These are phyloP conservation scores for Sylvicola cinctus DNA, from an alignment of 2,888 invertebrate species.

Conservation along the genomic window DNA sequence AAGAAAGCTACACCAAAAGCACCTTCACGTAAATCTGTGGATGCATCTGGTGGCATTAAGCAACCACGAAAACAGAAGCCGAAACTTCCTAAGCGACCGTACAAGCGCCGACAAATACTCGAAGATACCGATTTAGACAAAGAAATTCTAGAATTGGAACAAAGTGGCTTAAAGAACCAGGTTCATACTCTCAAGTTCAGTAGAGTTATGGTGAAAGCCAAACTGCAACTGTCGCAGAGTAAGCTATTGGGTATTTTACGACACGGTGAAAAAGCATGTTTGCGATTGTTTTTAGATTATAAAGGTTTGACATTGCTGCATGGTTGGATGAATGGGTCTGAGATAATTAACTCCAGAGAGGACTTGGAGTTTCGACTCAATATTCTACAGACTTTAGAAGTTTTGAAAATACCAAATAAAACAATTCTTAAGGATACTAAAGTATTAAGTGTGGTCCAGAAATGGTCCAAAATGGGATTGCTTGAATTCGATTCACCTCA, in stretches of 20 bases:
- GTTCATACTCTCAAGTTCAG: constrained; percentile 75
- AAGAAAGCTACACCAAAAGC: constrained; percentile 6
- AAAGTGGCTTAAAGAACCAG: constrained; percentile 70
- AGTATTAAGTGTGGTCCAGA: constrained; percentile 63
- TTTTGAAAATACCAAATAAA: constrained; percentile 81
- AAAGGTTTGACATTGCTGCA: constrained; percentile 78
- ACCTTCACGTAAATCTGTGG: no score
- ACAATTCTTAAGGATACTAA: constrained; percentile 85
- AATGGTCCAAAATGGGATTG: constrained; percentile 40
- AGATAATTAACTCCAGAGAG: constrained; percentile 5
- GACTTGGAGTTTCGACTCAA: constrained; percentile 33
- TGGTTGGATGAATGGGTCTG: constrained; percentile 69
- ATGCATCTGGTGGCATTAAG: constrained; percentile 12
- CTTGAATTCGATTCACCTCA: neutral
- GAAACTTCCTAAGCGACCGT: constrained; percentile 1
- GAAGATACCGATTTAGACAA: constrained; percentile 59
- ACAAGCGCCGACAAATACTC: constrained; percentile 14
- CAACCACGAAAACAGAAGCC: constrained; percentile 6
- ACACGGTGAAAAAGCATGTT: constrained; percentile 60
- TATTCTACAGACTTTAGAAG: constrained; percentile 57
- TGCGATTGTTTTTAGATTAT: constrained; percentile 77
- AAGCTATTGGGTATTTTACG: constrained; percentile 59
- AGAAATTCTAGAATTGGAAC: constrained; percentile 60
- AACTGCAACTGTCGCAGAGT: constrained; percentile 53
- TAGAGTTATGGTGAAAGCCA: constrained; percentile 73